These are phyloP conservation scores for Clarias pachynema DNA, from an alignment of 2,797 vertebrate genomes.

Conservation along the genomic window DNA sequence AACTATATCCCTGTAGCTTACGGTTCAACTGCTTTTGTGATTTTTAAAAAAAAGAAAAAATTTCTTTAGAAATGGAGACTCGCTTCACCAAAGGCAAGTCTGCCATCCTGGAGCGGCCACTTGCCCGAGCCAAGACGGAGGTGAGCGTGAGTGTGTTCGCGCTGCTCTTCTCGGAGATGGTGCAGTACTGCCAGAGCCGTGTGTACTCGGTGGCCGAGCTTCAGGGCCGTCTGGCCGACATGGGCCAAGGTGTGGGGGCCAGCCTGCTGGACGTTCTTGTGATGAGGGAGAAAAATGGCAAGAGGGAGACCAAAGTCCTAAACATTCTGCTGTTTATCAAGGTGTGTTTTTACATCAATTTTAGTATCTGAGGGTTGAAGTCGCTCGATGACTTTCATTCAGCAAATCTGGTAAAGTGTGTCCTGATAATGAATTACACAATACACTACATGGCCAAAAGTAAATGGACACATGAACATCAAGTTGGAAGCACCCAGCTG, in stretches of 20 bases:
- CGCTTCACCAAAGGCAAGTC: conserved; percentile 93
- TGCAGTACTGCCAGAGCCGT: conserved; percentile 94
- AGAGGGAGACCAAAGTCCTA: conserved; percentile 91
- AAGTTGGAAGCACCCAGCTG: neutral
- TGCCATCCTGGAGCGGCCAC: conserved; percentile 83
- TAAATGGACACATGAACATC: neutral
- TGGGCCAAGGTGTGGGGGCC: conserved; percentile 89
- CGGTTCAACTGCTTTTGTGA: no score
- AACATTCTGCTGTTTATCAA: conserved; percentile 93
- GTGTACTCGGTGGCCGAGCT: conserved; percentile 94
- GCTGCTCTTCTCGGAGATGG: conserved; percentile 93
- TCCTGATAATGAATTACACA: neutral
- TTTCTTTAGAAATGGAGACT: conserved; percentile 77
- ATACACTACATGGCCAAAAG: neutral
- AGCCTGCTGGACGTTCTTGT: conserved; percentile 89
- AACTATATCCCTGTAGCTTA: no score
- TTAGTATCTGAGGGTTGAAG: neutral
- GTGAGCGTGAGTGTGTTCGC: conserved; percentile 90
- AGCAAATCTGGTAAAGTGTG: neutral
- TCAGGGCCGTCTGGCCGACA: conserved; percentile 85
- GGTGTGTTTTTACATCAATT: conserved; percentile 59
- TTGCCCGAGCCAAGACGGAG: conserved; percentile 86
- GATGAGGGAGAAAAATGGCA: conserved; percentile 85
- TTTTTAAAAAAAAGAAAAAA: no score
- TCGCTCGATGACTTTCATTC: neutral